phyloP scores from a whole-genome alignment of 2,797 vertebrate species.

The Gambelia wislizenii region DNA sequence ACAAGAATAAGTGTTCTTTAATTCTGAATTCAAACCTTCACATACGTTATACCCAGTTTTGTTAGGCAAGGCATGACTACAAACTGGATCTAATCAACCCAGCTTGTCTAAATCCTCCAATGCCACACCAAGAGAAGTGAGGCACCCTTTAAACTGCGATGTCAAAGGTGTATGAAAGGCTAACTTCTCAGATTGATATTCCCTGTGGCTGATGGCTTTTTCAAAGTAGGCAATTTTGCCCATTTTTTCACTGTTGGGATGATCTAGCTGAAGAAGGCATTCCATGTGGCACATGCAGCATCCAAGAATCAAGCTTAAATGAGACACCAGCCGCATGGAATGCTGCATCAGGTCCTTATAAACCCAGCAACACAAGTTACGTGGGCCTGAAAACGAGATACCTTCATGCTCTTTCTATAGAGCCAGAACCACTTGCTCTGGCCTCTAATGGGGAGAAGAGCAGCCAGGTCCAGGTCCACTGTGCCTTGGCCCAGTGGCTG shows the following conservation, averaged over 20 bases:
- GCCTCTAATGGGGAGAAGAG: too few species aligned
- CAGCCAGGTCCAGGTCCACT: too few species aligned
- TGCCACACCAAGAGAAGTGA: background rate
- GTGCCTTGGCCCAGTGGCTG: too few species aligned
- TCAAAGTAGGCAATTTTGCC: background rate
- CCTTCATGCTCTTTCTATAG: too few species aligned
- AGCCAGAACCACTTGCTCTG: too few species aligned
- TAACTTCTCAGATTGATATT: background rate
- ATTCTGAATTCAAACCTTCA: background rate
- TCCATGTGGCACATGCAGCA: background rate
- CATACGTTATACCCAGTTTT: too few species aligned
- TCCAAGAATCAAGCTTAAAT: background rate
- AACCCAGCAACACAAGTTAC: background rate
- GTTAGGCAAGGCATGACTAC: rapidly evolving
- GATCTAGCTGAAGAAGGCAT: background rate
- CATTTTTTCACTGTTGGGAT: background rate
- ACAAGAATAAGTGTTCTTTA: background rate
- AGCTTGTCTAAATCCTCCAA: too few species aligned
- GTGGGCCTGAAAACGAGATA: background rate
- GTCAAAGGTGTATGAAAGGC: background rate
- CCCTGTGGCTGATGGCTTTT: background rate
- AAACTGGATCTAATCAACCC: too few species aligned
- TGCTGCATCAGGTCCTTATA: background rate
- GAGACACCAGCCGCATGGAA: background rate
- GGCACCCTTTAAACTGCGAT: background rate